Percentiles rank a stretch among this genome's conserved stretches.
These are phyloP conservation scores for Progne subis DNA, from an alignment of 2,113 vertebrate species.

Conservation along the genomic window DNA sequence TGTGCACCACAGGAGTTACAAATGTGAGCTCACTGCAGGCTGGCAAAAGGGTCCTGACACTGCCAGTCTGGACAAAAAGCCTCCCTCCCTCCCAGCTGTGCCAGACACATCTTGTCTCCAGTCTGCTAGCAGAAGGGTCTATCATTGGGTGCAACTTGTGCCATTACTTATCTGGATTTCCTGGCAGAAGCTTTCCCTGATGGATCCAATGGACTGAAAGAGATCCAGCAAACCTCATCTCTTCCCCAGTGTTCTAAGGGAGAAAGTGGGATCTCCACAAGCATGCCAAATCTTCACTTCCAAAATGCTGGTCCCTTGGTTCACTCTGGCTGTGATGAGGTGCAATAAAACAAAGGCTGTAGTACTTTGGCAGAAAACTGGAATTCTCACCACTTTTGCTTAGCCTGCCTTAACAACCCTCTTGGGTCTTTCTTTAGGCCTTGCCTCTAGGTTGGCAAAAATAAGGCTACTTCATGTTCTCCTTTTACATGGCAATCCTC, in stretches of 20 bases:
- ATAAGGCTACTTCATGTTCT: neutral
- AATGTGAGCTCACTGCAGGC: neutral
- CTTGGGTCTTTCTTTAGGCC: neutral
- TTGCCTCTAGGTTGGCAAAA: neutral
- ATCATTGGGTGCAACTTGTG: neutral
- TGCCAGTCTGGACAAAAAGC: neutral
- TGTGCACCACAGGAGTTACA: neutral
- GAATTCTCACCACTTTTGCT: neutral
- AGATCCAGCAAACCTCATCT: neutral
- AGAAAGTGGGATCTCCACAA: neutral
- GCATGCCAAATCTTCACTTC: neutral
- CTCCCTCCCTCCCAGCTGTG: neutral
- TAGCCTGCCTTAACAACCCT: neutral
- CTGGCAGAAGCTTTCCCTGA: neutral
- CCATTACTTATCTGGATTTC: neutral
- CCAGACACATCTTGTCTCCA: neutral
- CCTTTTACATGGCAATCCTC: neutral
- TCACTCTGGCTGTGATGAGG: neutral
- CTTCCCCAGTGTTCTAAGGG: neutral
- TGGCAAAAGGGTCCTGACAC: neutral
- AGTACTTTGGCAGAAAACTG: neutral
- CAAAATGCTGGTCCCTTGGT: neutral
- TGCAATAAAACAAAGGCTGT: neutral
- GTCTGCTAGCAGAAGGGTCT: neutral
- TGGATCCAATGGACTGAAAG: neutral